Conservation (phyloP, 2,797 vertebrate species). For the Pseudomugil tenellus region DNA sequence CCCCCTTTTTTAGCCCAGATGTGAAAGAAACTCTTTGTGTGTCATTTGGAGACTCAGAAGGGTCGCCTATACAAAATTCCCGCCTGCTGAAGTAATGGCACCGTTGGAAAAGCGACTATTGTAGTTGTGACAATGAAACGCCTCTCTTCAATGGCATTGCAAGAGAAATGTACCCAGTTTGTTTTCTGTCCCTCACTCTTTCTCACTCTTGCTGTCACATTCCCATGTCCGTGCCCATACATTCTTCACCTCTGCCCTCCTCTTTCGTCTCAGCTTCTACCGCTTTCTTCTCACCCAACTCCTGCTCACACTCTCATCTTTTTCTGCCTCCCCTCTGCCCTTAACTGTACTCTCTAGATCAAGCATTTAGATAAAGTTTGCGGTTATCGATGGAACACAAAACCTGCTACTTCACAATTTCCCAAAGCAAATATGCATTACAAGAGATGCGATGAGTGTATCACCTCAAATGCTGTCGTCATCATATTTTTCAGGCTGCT, state of each 20-base stretch:
- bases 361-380: slow-evolving; percentile 11
- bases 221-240: slow-evolving; percentile 82
- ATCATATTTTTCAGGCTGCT: slow-evolving; percentile 42
- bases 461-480: slow-evolving; percentile 51
- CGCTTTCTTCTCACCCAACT: slow-evolving; percentile 67
- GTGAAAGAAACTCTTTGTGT: slow-evolving; percentile 86
- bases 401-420: slow-evolving; percentile 28
- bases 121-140: slow-evolving; percentile 88
- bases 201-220: slow-evolving; percentile 85
- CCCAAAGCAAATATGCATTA: neutral
- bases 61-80: slow-evolving; percentile 92
- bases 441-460: slow-evolving; percentile 38
- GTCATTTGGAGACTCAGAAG: slow-evolving; percentile 77
- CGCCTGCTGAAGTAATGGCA: slow-evolving; percentile 96
- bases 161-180: slow-evolving; percentile 84
- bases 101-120: slow-evolving; percentile 87
- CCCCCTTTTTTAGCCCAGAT: slow-evolving; percentile 76
- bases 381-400: slow-evolving; percentile 9
- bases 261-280: slow-evolving; percentile 67
- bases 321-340: slow-evolving; percentile 20
- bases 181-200: slow-evolving; percentile 83
- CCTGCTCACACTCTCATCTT: slow-evolving; percentile 26
- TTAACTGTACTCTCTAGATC: neutral
- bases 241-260: slow-evolving; percentile 84
- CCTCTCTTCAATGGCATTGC: slow-evolving; percentile 83